These are phyloP conservation scores for Lutjanus argentimaculatus DNA, from an alignment of 2,797 vertebrate species.

Conservation along the genomic window DNA sequence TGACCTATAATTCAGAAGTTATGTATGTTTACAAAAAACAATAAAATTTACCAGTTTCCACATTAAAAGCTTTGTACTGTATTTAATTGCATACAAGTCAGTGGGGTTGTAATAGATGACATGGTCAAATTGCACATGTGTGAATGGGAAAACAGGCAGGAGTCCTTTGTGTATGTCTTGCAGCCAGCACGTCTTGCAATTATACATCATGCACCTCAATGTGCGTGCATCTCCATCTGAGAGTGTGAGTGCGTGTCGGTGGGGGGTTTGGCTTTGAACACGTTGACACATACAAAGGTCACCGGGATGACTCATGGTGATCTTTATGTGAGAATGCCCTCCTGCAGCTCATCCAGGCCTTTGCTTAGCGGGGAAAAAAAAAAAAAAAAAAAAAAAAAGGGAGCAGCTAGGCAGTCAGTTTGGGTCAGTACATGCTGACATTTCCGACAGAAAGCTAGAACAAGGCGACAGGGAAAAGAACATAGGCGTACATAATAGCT, in stretches of 20 bases:
- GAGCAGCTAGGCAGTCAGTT: constrained; percentile 55
- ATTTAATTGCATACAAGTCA: too few relatives aligned
- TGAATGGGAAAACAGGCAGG: constrained; percentile 26
- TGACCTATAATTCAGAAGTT: too few relatives aligned
- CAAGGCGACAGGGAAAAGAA: constrained; percentile 68
- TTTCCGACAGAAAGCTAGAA: constrained; percentile 76
- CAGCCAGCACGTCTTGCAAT: constrained; percentile 35
- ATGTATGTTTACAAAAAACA: too few relatives aligned
- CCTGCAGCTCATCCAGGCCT: constrained; percentile 71
- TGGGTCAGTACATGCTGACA: constrained; percentile 80
- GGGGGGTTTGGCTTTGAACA: constrained; percentile 65
- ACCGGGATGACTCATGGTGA: constrained; percentile 80
- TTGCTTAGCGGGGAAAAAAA: constrained; percentile 44
- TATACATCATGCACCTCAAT: constrained; percentile 53
- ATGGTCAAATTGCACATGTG: constrained; percentile 46
- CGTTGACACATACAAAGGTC: constrained; percentile 80
- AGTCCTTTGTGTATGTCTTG: constrained; percentile 31
- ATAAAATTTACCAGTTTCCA: too few relatives aligned
- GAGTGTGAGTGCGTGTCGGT: constrained; percentile 42
- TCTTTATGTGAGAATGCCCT: constrained; percentile 79
- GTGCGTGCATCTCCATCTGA: constrained; percentile 27
- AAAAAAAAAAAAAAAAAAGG: not conserved
- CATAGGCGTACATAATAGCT: constrained; percentile 72
- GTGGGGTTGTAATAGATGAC: not conserved
- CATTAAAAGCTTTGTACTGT: too few relatives aligned